Conservation (phyloP, 2,888 invertebrate genomes). For the Choristoneura rosaceana region DNA sequence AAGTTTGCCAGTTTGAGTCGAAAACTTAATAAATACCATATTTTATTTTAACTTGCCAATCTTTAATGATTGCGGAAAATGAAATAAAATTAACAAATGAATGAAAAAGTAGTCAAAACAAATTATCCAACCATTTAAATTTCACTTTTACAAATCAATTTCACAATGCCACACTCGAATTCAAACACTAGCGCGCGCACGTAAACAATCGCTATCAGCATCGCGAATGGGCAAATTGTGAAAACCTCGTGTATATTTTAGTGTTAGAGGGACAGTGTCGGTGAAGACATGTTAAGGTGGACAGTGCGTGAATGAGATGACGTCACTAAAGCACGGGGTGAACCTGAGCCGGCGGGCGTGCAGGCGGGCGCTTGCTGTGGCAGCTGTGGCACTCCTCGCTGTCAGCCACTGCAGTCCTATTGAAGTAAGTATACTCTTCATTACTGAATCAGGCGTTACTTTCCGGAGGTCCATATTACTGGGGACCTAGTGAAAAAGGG, state of each 20-base stretch:
- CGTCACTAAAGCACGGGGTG: constrained; percentile 88
- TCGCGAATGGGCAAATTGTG: constrained; percentile 59
- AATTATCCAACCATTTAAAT: neutral
- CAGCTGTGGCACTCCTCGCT: constrained; percentile 60
- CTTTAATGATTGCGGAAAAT: neutral
- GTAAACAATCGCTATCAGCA: constrained; percentile 59
- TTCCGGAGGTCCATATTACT: no score
- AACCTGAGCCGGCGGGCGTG: constrained; percentile 89
- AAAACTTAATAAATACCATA: no score
- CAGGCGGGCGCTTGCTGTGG: constrained; percentile 73
- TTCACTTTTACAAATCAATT: neutral
- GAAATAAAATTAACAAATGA: neutral
- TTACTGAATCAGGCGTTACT: no score
- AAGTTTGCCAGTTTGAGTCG: no score
- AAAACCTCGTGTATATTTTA: neutral
- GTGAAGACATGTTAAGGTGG: constrained; percentile 35
- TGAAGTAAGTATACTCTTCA: constrained; percentile 67
- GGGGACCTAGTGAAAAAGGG: no score
- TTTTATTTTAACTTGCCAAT: no score
- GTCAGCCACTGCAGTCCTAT: constrained; percentile 60
- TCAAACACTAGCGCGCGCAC: constrained; percentile 4
- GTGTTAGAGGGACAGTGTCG: constrained; percentile 44
- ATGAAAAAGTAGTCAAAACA: neutral
- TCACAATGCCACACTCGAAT: neutral
- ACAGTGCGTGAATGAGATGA: constrained; percentile 67